Conservation (phyloP, 2,797 vertebrate species). For the Nannoperca obscura region DNA sequence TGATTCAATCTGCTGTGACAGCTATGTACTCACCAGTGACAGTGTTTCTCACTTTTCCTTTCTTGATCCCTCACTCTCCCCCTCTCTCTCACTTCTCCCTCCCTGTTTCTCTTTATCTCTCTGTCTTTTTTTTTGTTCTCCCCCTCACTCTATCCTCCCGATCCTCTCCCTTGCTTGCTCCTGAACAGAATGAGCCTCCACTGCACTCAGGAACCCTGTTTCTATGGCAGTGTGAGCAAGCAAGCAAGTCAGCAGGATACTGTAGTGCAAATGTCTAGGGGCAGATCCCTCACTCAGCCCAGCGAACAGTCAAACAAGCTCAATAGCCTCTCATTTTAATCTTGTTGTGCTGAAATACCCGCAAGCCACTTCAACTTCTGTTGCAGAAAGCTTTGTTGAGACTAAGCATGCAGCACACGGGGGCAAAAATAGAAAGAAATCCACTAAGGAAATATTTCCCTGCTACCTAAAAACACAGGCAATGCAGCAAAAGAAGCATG, state of each 20-base stretch:
- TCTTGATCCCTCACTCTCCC: conserved; percentile 65
- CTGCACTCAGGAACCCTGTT: conserved; percentile 82
- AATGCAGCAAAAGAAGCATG: conserved; percentile 74
- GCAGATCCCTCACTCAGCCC: conserved; percentile 79
- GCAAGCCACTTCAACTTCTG: conserved; percentile 58
- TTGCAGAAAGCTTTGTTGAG: conserved; percentile 16
- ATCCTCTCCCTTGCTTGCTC: conserved; percentile 81
- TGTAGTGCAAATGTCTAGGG: conserved; percentile 82
- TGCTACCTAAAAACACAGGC: conserved; percentile 37
- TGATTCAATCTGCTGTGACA: conserved; percentile 71
- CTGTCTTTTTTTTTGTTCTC: neutral
- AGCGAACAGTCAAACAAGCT: conserved; percentile 68
- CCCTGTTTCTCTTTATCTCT: conserved; percentile 20
- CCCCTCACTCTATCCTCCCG: conserved; percentile 54
- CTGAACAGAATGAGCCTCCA: conserved; percentile 83
- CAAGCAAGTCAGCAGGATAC: conserved; percentile 84
- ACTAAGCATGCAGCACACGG: conserved; percentile 4
- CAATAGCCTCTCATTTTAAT: conserved; percentile 72
- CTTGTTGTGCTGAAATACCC: conserved; percentile 57
- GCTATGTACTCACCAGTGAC: conserved; percentile 82
- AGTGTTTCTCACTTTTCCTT: conserved; percentile 74
- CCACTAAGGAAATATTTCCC: conserved; percentile 31
- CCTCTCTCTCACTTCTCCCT: conserved; percentile 35
- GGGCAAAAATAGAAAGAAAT: neutral
- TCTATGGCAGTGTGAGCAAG: conserved; percentile 86